phyloP scores from a whole-genome alignment of 2,113 vertebrate species.

The Falco punctatus region DNA sequence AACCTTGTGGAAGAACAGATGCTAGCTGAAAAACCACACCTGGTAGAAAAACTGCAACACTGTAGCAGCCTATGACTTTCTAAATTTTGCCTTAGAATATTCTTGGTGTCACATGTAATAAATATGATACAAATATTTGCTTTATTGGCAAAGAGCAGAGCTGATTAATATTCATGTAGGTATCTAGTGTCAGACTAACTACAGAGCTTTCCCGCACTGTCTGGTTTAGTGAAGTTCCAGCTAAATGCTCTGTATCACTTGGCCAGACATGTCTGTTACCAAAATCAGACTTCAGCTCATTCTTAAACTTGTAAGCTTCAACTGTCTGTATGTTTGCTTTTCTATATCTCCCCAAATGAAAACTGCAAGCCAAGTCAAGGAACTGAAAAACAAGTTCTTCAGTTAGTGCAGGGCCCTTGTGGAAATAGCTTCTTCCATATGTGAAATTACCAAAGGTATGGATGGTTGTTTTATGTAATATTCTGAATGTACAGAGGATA shows the following conservation, averaged over 20 bases:
- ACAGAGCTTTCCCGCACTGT: background rate
- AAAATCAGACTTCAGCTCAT: background rate
- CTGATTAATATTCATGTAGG: background rate
- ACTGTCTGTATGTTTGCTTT: background rate
- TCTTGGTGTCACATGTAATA: background rate
- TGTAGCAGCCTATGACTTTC: background rate
- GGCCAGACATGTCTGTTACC: background rate
- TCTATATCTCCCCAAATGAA: background rate
- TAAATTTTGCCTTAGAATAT: background rate
- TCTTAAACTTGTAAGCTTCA: background rate
- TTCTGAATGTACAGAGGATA: background rate
- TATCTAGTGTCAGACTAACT: background rate
- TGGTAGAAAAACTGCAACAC: background rate
- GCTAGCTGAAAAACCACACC: background rate
- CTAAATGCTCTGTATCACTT: background rate
- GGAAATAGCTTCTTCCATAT: background rate
- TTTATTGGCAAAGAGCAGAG: background rate
- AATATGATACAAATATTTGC: background rate
- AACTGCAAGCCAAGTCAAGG: background rate
- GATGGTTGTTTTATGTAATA: background rate
- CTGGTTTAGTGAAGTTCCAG: background rate
- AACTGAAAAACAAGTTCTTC: background rate
- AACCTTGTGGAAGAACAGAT: background rate
- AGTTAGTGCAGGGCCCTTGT: background rate
- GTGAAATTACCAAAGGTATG: background rate